These are phyloP conservation scores for Motacilla tschutschensis DNA, from an alignment of 2,113 vertebrate species.

Conservation along the genomic window DNA sequence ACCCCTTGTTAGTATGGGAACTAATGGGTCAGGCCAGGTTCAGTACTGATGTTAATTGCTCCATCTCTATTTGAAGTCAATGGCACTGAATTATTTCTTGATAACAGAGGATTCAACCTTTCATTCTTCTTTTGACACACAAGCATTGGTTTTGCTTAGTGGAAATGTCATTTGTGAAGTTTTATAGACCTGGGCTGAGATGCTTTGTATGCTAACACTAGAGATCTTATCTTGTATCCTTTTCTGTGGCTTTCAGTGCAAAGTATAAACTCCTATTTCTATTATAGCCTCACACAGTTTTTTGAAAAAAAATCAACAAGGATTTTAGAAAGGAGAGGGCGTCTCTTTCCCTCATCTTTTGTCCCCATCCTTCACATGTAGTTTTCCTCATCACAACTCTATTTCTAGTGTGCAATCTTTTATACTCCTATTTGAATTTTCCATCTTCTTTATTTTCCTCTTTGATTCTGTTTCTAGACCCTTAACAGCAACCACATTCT, in stretches of 20 bases:
- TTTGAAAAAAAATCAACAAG: neutral
- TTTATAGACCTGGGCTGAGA: neutral
- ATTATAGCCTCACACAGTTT: neutral
- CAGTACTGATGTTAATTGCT: neutral
- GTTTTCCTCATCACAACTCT: neutral
- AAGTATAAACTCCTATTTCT: neutral
- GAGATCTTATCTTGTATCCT: neutral
- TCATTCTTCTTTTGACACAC: neutral
- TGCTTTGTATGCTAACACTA: neutral
- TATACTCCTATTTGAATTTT: neutral
- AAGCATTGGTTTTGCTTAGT: neutral
- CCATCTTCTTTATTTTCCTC: neutral
- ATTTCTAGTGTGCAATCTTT: neutral
- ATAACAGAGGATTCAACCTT: neutral
- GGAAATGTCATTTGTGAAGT: slow-evolving; percentile 19
- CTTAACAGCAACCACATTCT: neutral
- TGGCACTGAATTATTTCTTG: neutral
- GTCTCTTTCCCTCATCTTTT: neutral
- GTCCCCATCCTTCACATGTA: neutral
- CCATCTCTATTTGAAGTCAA: neutral
- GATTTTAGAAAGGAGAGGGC: neutral
- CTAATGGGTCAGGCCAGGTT: neutral
- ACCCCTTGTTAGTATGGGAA: neutral
- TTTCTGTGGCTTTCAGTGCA: neutral
- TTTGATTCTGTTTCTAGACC: neutral